A percentile compares a stretch with the other conserved stretches of the same genome.
phyloP scores from a whole-genome alignment of 2,797 vertebrate species.

The Protonibea diacanthus region DNA sequence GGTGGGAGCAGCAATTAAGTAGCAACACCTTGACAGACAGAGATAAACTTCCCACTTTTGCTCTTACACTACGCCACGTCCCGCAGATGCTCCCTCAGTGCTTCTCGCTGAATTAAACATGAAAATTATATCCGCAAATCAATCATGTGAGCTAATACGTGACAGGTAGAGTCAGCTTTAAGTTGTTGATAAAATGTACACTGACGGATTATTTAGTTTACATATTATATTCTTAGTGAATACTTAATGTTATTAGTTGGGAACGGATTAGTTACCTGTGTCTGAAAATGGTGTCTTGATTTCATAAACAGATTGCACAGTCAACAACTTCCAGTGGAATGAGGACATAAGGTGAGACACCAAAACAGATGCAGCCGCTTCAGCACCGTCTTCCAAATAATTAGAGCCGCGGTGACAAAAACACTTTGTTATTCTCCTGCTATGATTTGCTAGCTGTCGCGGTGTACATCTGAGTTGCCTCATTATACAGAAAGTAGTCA shows the following conservation, averaged over 20 bases:
- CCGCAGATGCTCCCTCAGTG: conserved; percentile 1
- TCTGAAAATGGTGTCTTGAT: conserved; percentile 42
- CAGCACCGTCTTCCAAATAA: conserved; percentile 74
- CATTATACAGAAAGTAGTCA: conserved; percentile 82
- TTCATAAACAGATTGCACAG: conserved; percentile 54
- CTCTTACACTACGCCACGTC: background rate
- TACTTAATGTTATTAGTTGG: conserved; percentile 15
- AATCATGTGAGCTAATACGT: conserved; percentile 1
- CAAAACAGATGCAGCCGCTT: conserved; percentile 72
- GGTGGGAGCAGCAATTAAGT: conserved; percentile 57
- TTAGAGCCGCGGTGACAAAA: conserved; percentile 78
- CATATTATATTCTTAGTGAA: conserved; percentile 16
- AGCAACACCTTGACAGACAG: conserved; percentile 55
- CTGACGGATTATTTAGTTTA: conserved; percentile 20
- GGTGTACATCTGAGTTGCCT: conserved; percentile 78
- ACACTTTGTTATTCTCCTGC: conserved; percentile 79
- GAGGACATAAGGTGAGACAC: conserved; percentile 72
- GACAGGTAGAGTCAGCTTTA: background rate
- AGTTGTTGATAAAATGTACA: background rate
- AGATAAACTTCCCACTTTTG: conserved; percentile 53
- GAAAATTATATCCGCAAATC: conserved; percentile 15
- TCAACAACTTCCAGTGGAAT: conserved; percentile 58
- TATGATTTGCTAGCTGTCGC: conserved; percentile 81
- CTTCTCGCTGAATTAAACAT: conserved; percentile 12
- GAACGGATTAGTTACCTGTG: conserved; percentile 31